Percentiles rank a stretch among this genome's conserved stretches.
phyloP scores from a whole-genome alignment of 2,113 vertebrate species.

The Rhynchomys soricoides region DNA sequence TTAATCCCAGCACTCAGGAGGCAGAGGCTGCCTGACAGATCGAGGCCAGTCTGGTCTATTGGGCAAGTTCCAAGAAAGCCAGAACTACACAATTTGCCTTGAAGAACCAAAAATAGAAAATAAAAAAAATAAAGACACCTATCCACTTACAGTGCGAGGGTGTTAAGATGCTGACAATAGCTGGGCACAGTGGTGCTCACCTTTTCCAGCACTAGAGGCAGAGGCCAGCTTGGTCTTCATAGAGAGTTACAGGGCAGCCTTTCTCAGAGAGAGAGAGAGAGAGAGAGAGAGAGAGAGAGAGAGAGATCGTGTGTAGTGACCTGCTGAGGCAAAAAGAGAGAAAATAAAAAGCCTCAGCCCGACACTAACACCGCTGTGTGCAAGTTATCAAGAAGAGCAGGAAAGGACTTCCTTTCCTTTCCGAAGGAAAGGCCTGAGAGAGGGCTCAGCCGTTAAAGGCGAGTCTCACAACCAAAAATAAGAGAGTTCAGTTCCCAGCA shows the following conservation, averaged over 20 bases:
- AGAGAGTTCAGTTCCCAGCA: no score
- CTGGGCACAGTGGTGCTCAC: neutral
- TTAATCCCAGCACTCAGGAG: neutral
- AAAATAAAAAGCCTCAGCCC: neutral
- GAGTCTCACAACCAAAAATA: no score
- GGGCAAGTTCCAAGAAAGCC: neutral
- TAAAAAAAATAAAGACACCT: neutral
- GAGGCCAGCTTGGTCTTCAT: neutral
- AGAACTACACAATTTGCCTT: neutral
- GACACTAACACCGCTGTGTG: neutral
- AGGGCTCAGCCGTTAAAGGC: no score
- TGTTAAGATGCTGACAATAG: neutral
- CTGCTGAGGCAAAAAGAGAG: neutral
- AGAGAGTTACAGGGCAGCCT: neutral
- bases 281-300: neutral
- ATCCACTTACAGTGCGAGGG: neutral
- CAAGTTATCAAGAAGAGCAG: neutral
- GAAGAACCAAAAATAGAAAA: no score
- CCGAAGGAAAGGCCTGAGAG: no score
- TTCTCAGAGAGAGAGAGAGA: neutral
- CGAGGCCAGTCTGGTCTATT: neutral
- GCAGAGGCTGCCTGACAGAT: neutral
- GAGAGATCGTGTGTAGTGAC: neutral
- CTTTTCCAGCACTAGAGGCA: neutral
- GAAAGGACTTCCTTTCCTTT: no score